Conservation (phyloP, 2,113 vertebrate genomes). For the Xerus inauris region DNA sequence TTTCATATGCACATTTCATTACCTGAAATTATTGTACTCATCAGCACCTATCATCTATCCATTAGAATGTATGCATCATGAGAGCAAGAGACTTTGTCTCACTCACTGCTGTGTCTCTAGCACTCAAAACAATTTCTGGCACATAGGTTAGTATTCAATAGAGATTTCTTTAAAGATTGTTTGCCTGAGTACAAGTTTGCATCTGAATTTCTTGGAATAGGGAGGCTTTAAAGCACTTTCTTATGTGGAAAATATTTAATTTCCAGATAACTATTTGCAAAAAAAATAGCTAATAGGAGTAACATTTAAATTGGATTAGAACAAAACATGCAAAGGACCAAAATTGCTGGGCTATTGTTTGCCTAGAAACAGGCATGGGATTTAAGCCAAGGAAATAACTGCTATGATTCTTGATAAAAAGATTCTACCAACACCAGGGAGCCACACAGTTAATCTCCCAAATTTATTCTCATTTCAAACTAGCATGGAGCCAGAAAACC, state of each 20-base stretch:
- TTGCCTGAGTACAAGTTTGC: not conserved
- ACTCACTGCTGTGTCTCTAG: not conserved
- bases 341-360: slow-evolving; percentile 6
- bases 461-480: not conserved
- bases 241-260: slow-evolving; percentile 7
- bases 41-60: not conserved
- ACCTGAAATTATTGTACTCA: not conserved
- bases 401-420: slow-evolving; percentile 33
- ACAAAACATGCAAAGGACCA: not conserved
- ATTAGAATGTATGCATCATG: not conserved
- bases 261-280: slow-evolving; percentile 16
- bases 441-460: slow-evolving; percentile 41
- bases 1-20: not conserved
- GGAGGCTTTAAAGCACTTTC: not conserved
- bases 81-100: not conserved
- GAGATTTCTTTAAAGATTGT: not conserved
- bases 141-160: not conserved
- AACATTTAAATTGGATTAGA: slow-evolving; percentile 22
- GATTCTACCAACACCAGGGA: slow-evolving; percentile 11
- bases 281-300: slow-evolving; percentile 25
- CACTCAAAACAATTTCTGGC: not conserved
- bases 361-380: not conserved
- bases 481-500: not conserved
- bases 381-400: slow-evolving; percentile 9
- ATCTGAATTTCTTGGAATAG: not conserved